A percentile compares a stretch with the other conserved stretches of the same genome.
These are phyloP conservation scores for Acleris laterana DNA, from an alignment of 2,888 invertebrate genomes.

Conservation along the genomic window DNA sequence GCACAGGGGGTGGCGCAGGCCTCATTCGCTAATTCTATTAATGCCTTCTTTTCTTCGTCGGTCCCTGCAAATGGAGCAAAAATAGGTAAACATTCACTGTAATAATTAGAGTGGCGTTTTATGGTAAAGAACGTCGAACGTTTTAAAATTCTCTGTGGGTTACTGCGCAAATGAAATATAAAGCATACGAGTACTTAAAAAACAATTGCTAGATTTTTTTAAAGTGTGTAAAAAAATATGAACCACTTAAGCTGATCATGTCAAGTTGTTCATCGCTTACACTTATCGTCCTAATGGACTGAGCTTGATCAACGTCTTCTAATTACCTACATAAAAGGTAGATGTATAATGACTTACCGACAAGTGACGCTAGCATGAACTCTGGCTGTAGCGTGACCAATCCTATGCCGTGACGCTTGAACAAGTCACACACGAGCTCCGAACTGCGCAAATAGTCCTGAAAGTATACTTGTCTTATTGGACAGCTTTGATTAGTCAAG, in stretches of 20 bases:
- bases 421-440: slow-evolving; percentile 88
- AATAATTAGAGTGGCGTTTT: too few relatives aligned
- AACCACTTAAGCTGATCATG: too few relatives aligned
- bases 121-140: too few relatives aligned
- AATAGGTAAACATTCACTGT: background rate
- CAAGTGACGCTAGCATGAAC: slow-evolving; percentile 76
- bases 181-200: too few relatives aligned
- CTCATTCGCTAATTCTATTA: slow-evolving; percentile 69
- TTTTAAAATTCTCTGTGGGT: too few relatives aligned
- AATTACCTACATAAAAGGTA: background rate
- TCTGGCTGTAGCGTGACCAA: slow-evolving; percentile 95
- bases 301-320: too few relatives aligned
- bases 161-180: too few relatives aligned
- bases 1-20: slow-evolving; percentile 74
- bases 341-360: slow-evolving; percentile 53
- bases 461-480: slow-evolving; percentile 13
- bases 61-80: slow-evolving; percentile 54
- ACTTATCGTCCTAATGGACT: too few relatives aligned
- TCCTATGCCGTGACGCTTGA: slow-evolving; percentile 91
- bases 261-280: too few relatives aligned
- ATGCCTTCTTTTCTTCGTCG: slow-evolving; percentile 69
- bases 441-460: slow-evolving; percentile 74
- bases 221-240: too few relatives aligned
- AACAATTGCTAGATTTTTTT: too few relatives aligned
- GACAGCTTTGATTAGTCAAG: background rate